Percentiles rank a stretch among this genome's conserved stretches.
Conservation (phyloP, 92 coral and sea anemone species). For the Anthopleura xanthogrammica region DNA sequence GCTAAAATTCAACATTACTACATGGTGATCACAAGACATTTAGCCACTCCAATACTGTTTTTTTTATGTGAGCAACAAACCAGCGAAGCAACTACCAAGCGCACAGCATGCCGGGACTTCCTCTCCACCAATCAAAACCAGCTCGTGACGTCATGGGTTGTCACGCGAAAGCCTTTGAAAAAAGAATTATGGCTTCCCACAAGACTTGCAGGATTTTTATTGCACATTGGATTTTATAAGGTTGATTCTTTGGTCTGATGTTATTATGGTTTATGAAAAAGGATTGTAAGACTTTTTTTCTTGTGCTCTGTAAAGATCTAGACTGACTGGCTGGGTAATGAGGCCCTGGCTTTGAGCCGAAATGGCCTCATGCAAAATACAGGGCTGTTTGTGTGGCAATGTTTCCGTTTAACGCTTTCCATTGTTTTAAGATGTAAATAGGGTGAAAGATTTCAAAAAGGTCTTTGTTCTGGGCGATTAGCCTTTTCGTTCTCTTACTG, state of each 20-base stretch:
- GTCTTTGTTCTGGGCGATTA: constrained; percentile 35
- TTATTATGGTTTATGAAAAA: neutral
- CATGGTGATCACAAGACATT: constrained; percentile 10
- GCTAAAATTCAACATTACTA: constrained; percentile 18
- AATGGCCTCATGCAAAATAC: neutral
- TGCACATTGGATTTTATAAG: neutral
- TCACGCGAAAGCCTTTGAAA: constrained; percentile 5
- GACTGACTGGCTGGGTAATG: neutral
- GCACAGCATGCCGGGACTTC: constrained; percentile 30
- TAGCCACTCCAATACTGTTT: neutral
- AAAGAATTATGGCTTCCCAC: neutral
- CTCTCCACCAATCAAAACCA: constrained; percentile 61
- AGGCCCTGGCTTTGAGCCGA: too few species aligned
- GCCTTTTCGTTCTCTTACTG: constrained; percentile 36
- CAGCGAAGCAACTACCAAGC: constrained; percentile 18
- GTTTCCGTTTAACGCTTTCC: constrained; percentile 35
- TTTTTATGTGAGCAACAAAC: constrained; percentile 23
- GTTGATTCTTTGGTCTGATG: neutral
- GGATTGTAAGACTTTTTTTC: neutral
- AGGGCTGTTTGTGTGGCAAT: constrained; percentile 16
- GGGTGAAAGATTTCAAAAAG: constrained; percentile 5
- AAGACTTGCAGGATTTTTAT: neutral
- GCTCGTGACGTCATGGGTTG: constrained; percentile 74
- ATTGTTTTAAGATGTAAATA: constrained; percentile 35
- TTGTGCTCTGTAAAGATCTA: neutral